Evolutionary conservation across 1,140 invertebrate genomes (phyloP).

Genomic region (Ceratosolen solmsi): DNA sequence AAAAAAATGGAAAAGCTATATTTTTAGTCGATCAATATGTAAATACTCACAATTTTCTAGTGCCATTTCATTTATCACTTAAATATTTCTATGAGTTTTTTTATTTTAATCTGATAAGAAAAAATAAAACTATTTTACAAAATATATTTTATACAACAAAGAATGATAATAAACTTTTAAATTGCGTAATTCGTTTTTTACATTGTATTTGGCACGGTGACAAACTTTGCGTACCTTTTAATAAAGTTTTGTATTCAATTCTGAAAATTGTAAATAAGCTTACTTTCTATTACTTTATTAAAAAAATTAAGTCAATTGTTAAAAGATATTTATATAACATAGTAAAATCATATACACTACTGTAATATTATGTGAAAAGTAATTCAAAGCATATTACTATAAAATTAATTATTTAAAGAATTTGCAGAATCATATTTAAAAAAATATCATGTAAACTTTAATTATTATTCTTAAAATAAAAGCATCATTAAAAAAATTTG

Average conservation of each 20-base stretch:
- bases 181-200: background rate
- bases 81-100: background rate
- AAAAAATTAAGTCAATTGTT: too few species aligned
- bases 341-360: too few species aligned
- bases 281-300: background rate
- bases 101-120: background rate
- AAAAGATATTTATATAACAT: too few species aligned
- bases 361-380: too few species aligned
- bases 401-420: too few species aligned
- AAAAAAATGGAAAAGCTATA: background rate
- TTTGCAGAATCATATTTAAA: too few species aligned
- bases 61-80: too few species aligned
- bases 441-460: too few species aligned
- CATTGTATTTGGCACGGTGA: background rate
- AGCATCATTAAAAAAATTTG: too few species aligned
- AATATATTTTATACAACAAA: background rate
- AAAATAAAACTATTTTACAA: background rate
- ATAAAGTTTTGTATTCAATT: background rate
- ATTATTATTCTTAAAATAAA: too few species aligned
- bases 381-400: too few species aligned
- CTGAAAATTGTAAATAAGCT: background rate
- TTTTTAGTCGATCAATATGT: background rate
- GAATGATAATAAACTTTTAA: slow-evolving; percentile 9
- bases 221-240: background rate
- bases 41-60: background rate